Evolutionary conservation across 2,113 vertebrate genomes (phyloP).

Genomic region (Chitala chitala): DNA sequence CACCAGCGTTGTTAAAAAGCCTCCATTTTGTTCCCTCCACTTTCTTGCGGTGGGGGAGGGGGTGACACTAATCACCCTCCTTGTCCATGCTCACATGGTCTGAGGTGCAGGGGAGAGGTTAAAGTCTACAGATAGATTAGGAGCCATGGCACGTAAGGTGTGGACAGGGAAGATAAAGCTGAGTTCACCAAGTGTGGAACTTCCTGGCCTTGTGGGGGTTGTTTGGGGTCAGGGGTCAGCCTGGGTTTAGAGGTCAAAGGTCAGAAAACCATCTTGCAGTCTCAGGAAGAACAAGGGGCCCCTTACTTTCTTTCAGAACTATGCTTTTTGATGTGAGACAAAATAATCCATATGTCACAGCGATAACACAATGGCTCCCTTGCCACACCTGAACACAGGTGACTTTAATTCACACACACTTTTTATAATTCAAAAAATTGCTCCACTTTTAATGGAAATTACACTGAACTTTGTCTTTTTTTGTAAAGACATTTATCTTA

Average conservation of each 20-base stretch:
- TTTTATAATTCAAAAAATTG: no score
- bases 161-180: slow-evolving; percentile 67
- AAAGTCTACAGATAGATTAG: slow-evolving; percentile 63
- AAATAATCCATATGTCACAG: no score
- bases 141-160: slow-evolving; percentile 59
- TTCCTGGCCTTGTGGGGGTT: slow-evolving; percentile 28
- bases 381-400: no score
- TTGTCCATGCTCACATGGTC: slow-evolving; percentile 53
- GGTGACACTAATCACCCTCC: slow-evolving; percentile 51
- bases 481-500: no score
- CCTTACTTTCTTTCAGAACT: slow-evolving; percentile 42
- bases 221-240: slow-evolving; percentile 34
- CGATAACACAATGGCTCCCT: no score
- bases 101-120: slow-evolving; percentile 61
- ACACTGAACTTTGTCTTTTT: no score
- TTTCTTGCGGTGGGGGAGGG: slow-evolving; percentile 42
- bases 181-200: slow-evolving; percentile 26
- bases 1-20: slow-evolving; percentile 45
- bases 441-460: no score
- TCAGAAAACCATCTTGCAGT: not conserved
- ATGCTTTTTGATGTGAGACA: not conserved
- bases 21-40: slow-evolving; percentile 9
- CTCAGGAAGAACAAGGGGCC: not conserved
- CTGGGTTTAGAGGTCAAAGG: slow-evolving; percentile 37
- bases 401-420: no score